These are phyloP conservation scores for Chydorus sphaericus DNA, from an alignment of 2,888 invertebrate genomes.

Conservation along the genomic window DNA sequence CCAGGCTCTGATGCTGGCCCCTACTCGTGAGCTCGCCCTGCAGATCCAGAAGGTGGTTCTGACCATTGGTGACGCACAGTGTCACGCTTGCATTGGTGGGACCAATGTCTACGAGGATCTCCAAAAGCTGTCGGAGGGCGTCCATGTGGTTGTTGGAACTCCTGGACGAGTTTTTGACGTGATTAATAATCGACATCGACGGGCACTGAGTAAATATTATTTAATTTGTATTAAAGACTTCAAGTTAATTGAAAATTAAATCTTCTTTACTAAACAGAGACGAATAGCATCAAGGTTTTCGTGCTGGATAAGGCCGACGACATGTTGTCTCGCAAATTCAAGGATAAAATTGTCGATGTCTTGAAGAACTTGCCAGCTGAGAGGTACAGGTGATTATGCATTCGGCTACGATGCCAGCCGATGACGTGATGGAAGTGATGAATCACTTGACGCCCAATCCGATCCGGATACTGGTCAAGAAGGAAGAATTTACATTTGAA, in stretches of 20 bases:
- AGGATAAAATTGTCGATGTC: slow-evolving; percentile 98
- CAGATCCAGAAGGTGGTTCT: slow-evolving; percentile 65
- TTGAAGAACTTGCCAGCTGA: slow-evolving; percentile 77
- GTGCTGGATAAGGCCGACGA: slow-evolving; percentile 99
- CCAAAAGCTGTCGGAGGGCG: slow-evolving; percentile 78
- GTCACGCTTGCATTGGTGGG: slow-evolving; percentile 98
- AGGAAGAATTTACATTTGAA: slow-evolving; percentile 86
- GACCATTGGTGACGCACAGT: slow-evolving; percentile 90
- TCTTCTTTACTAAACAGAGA: too few relatives aligned
- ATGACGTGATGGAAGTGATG: slow-evolving; percentile 95
- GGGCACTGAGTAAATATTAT: slow-evolving; percentile 52
- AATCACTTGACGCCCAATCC: slow-evolving; percentile 95
- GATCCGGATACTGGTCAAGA: slow-evolving; percentile 91
- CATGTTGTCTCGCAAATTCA: slow-evolving; percentile 98
- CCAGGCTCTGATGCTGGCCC: slow-evolving; percentile 95
- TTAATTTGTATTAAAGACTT: not conserved
- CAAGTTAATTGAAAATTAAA: not conserved
- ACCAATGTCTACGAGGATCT: slow-evolving; percentile 97
- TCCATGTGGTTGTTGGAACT: slow-evolving; percentile 96
- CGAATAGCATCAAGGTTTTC: slow-evolving; percentile 84
- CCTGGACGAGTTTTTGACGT: slow-evolving; percentile 96
- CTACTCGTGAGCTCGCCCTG: slow-evolving; percentile 70
- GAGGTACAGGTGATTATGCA: slow-evolving; percentile 84
- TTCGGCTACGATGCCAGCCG: slow-evolving; percentile 97
- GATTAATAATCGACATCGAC: slow-evolving; percentile 81